Conservation (phyloP, 1,140 invertebrate genomes). For the Hyphantria cunea region DNA sequence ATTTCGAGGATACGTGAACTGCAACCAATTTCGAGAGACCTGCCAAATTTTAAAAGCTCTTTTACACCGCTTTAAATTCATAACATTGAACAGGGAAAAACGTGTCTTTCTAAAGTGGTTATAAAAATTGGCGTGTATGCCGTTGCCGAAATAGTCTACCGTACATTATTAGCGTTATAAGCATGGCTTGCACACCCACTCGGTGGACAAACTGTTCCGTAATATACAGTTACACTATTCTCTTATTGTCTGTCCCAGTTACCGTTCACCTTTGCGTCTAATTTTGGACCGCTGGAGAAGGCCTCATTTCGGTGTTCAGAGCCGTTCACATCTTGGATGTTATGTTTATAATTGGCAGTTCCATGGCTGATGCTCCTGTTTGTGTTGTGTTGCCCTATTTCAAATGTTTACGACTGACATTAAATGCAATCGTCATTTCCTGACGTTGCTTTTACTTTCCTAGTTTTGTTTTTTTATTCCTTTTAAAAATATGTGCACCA, state of each 20-base stretch:
- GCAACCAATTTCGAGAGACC: slow-evolving; percentile 13
- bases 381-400: slow-evolving; percentile 15
- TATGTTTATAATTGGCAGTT: slow-evolving; percentile 24
- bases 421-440: slow-evolving; percentile 11
- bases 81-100: slow-evolving; percentile 1
- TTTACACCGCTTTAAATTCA: slow-evolving; percentile 6
- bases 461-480: slow-evolving; percentile 1
- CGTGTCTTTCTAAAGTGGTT: slow-evolving; percentile 16
- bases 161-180: slow-evolving; percentile 35
- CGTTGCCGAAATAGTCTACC: slow-evolving; percentile 27
- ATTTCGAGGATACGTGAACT: slow-evolving; percentile 10
- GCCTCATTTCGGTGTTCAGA: slow-evolving; percentile 20
- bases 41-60: slow-evolving; percentile 2
- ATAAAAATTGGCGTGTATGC: slow-evolving; percentile 30
- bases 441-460: slow-evolving; percentile 17
- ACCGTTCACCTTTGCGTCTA: slow-evolving; percentile 27
- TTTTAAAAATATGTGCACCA: background rate
- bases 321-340: slow-evolving; percentile 14
- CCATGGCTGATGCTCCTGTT: background rate
- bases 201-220: slow-evolving; percentile 17
- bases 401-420: slow-evolving; percentile 10
- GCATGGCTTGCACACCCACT: slow-evolving; percentile 27
- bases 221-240: slow-evolving; percentile 34
- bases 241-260: slow-evolving; percentile 33
- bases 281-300: slow-evolving; percentile 27